These are phyloP conservation scores for Psophia crepitans DNA, from an alignment of 2,113 vertebrate genomes.

Conservation along the genomic window DNA sequence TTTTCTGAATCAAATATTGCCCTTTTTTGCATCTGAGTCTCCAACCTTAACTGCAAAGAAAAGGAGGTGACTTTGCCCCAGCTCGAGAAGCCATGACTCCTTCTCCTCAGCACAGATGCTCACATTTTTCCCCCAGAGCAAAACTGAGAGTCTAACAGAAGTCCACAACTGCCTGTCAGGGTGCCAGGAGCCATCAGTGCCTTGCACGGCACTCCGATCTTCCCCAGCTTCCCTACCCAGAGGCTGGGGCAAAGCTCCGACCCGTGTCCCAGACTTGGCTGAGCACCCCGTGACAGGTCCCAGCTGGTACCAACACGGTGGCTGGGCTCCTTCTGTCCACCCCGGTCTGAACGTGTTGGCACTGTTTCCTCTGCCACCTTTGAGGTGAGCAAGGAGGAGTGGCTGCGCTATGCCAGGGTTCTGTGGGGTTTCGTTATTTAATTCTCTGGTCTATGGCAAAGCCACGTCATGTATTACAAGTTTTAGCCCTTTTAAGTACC, in stretches of 20 bases:
- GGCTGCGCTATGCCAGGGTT: background rate
- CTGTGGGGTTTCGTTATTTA: background rate
- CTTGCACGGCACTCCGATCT: accelerated
- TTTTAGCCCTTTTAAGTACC: background rate
- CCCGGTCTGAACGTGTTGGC: background rate
- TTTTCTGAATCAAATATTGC: background rate
- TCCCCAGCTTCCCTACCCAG: background rate
- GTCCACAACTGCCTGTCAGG: background rate
- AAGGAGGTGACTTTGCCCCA: background rate
- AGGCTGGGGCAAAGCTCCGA: background rate
- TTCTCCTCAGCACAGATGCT: background rate
- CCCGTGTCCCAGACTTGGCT: too few species aligned
- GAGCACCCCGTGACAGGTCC: background rate
- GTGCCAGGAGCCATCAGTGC: background rate
- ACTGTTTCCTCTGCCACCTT: background rate
- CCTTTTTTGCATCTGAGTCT: background rate
- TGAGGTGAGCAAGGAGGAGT: background rate
- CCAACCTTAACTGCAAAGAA: background rate
- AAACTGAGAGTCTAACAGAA: background rate
- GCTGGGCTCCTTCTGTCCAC: background rate
- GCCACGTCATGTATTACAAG: background rate
- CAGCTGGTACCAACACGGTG: accelerated
- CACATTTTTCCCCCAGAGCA: background rate
- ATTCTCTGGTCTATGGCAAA: background rate
- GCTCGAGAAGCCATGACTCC: background rate